Conservation (phyloP, 2,888 invertebrate species). For the Lamproptera curius region DNA sequence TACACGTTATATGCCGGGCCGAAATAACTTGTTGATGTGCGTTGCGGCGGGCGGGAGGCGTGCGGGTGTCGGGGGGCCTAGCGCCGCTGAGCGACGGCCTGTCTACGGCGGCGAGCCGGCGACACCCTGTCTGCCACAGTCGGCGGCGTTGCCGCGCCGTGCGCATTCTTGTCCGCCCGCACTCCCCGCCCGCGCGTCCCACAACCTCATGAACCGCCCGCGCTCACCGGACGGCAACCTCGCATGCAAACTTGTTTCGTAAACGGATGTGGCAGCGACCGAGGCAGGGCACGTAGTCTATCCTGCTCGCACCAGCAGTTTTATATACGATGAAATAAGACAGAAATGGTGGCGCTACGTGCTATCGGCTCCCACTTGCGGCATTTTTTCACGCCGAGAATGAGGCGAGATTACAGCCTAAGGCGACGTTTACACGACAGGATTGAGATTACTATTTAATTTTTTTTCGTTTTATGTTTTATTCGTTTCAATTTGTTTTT, state of each 20-base stretch:
- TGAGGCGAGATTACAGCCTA: conserved; percentile 80
- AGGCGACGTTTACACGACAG: conserved; percentile 61
- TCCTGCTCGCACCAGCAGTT: conserved; percentile 42
- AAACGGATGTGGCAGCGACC: conserved; percentile 83
- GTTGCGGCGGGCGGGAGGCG: conserved; percentile 57
- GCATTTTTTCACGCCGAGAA: conserved; percentile 81
- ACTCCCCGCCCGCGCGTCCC: conserved; percentile 46
- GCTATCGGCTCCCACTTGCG: conserved; percentile 80
- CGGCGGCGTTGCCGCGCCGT: conserved; percentile 82
- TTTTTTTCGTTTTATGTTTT: conserved; percentile 3
- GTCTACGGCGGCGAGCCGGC: conserved; percentile 91
- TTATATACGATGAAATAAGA: conserved; percentile 43
- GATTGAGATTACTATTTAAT: conserved; percentile 16
- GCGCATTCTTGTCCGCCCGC: conserved; percentile 76
- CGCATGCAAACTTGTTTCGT: conserved; percentile 83
- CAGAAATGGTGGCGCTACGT: conserved; percentile 74
- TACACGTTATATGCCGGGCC: conserved; percentile 48
- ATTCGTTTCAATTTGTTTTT: neutral
- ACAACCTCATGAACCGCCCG: conserved; percentile 62
- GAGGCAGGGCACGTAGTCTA: conserved; percentile 60
- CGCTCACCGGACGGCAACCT: conserved; percentile 74
- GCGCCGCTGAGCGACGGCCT: conserved; percentile 84
- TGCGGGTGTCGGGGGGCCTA: conserved; percentile 42
- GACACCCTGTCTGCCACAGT: conserved; percentile 96
- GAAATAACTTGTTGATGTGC: conserved; percentile 78